A percentile compares a stretch with the other conserved stretches of the same genome.
Conservation (phyloP, 1,140 invertebrate genomes). For the Hycleus phaleratus region DNA sequence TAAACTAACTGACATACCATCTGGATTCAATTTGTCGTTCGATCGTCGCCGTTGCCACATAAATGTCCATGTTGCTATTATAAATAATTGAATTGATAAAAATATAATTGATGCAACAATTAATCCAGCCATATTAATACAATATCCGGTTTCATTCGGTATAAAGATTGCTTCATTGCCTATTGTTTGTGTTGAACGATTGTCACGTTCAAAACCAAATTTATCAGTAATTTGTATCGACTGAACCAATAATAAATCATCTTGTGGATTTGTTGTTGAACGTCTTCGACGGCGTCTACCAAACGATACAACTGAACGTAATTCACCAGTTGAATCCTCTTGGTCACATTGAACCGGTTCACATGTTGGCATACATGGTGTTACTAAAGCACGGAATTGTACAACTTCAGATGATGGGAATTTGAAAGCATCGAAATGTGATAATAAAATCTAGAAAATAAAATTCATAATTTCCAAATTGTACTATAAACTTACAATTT, state of each 20-base stretch:
- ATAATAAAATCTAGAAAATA: conserved; percentile 65
- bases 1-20: conserved; percentile 47
- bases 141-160: conserved; percentile 46
- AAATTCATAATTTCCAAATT: background rate
- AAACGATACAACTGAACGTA: conserved; percentile 72
- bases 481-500: background rate
- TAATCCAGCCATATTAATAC: conserved; percentile 68
- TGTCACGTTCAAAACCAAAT: conserved; percentile 67
- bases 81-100: conserved; percentile 70
- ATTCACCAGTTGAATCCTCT: conserved; percentile 68
- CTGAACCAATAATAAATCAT: conserved; percentile 78
- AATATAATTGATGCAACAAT: conserved; percentile 76
- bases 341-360: conserved; percentile 83
- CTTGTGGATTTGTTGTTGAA: conserved; percentile 43
- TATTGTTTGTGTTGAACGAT: conserved; percentile 34
- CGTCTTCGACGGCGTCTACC: conserved; percentile 59
- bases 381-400: conserved; percentile 87
- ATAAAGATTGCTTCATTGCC: conserved; percentile 44
- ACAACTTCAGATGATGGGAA: conserved; percentile 92
- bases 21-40: conserved; percentile 46
- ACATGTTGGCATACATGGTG: conserved; percentile 85
- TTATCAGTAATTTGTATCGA: conserved; percentile 89
- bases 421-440: conserved; percentile 92
- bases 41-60: conserved; percentile 71
- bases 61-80: conserved; percentile 76